Conservation (phyloP, 2,113 vertebrate genomes). For the Xiphophorus hellerii region DNA sequence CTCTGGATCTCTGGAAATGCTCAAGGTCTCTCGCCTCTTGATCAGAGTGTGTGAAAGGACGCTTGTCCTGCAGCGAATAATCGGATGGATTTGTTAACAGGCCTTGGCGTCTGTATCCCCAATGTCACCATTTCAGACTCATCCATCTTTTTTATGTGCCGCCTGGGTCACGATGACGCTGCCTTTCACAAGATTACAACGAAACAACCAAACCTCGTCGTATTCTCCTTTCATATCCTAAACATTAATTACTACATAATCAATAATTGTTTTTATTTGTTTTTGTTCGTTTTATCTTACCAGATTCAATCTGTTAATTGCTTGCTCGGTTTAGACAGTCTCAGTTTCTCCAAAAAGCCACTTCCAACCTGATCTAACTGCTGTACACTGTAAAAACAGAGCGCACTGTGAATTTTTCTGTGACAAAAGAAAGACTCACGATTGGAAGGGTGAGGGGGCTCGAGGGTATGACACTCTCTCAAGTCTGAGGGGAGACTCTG, state of each 20-base stretch:
- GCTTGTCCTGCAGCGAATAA: slow-evolving; percentile 43
- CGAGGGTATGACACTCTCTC: background rate
- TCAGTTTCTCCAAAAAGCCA: slow-evolving; percentile 5
- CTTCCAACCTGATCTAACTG: background rate
- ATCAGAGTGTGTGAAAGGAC: slow-evolving; percentile 35
- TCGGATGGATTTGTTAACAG: no score
- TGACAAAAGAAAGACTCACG: slow-evolving; percentile 10
- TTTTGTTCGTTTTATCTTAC: slow-evolving; percentile 26
- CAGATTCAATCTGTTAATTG: slow-evolving; percentile 4
- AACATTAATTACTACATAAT: slow-evolving; percentile 15
- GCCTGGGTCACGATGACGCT: slow-evolving; percentile 13
- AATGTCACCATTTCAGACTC: slow-evolving; percentile 36
- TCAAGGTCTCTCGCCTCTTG: slow-evolving; percentile 30
- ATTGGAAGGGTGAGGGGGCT: background rate
- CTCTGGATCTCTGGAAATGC: slow-evolving; percentile 25
- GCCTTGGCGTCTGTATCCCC: slow-evolving; percentile 2
- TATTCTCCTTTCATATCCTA: slow-evolving; percentile 32
- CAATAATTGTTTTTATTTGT: slow-evolving; percentile 14
- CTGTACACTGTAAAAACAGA: slow-evolving; percentile 15
- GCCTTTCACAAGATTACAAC: slow-evolving; percentile 59
- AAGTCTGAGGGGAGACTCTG: slow-evolving; percentile 26
- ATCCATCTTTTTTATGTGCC: slow-evolving; percentile 56
- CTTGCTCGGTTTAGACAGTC: slow-evolving; percentile 1
- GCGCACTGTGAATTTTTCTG: background rate
- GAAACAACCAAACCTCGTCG: slow-evolving; percentile 27